These are phyloP conservation scores for Serranochromis macrocephalus DNA, from an alignment of 2,113 vertebrate species.

Conservation along the genomic window DNA sequence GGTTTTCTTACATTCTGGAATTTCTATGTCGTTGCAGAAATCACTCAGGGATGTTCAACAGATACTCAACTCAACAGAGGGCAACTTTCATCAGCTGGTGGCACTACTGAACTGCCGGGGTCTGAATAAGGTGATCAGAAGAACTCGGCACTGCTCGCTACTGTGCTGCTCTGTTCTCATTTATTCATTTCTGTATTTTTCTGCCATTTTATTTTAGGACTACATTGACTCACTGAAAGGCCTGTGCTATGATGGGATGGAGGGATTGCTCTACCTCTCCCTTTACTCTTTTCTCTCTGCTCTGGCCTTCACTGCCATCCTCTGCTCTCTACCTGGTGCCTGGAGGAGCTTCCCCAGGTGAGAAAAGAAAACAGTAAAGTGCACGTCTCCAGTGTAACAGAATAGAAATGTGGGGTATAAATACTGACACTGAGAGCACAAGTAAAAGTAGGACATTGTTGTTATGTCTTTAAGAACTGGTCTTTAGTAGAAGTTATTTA, in stretches of 20 bases:
- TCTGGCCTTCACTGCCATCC: constrained; percentile 80
- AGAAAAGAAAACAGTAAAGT: constrained; percentile 1
- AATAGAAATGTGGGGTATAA: neutral
- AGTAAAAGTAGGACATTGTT: neutral
- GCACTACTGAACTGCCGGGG: constrained; percentile 83
- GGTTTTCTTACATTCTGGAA: neutral
- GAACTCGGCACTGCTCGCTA: neutral
- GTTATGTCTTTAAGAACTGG: neutral
- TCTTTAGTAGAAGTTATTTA: neutral
- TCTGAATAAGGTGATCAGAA: constrained; percentile 79
- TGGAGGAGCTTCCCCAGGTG: constrained; percentile 89
- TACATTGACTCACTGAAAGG: constrained; percentile 84
- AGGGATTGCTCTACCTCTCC: constrained; percentile 84
- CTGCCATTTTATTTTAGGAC: constrained; percentile 64
- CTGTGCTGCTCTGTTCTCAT: neutral
- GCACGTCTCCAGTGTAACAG: neutral
- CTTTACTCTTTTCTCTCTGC: constrained; percentile 87
- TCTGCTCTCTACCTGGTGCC: constrained; percentile 85
- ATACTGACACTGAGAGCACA: neutral
- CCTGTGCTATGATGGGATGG: constrained; percentile 85
- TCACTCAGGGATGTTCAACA: constrained; percentile 81
- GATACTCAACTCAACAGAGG: constrained; percentile 84
- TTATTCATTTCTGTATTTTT: neutral
- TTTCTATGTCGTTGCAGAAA: constrained; percentile 58
- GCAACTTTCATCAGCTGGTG: constrained; percentile 87